Evolutionary conservation across 2,888 invertebrate genomes (phyloP).

Genomic region (Drosophila planitibia): DNA sequence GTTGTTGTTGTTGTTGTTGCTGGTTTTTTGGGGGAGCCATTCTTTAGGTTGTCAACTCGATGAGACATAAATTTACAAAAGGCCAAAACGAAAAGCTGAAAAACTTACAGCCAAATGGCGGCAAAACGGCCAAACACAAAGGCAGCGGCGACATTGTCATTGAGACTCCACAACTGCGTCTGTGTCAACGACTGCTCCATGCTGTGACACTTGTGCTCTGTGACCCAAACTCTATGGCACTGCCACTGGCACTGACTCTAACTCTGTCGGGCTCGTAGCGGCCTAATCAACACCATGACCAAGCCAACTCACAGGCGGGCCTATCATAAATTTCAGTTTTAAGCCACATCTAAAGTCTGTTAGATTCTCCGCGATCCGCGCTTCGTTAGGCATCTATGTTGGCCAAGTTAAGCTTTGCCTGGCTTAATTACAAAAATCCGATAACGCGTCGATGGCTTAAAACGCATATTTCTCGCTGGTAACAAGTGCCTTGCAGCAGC

Average conservation of each 20-base stretch:
- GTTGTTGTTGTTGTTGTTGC: slow-evolving; percentile 43
- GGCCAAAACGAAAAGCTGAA: slow-evolving; percentile 65
- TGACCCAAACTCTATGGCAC: slow-evolving; percentile 34
- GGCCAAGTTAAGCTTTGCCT: slow-evolving; percentile 20
- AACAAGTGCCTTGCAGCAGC: slow-evolving; percentile 63
- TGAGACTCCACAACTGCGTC: slow-evolving; percentile 26
- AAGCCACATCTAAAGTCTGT: slow-evolving; percentile 65
- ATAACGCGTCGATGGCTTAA: slow-evolving; percentile 64
- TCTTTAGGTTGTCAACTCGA: slow-evolving; percentile 81
- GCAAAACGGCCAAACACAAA: slow-evolving; percentile 71
- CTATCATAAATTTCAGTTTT: slow-evolving; percentile 75
- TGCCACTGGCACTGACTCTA: slow-evolving; percentile 4
- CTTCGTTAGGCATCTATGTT: slow-evolving; percentile 46
- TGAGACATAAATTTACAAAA: slow-evolving; percentile 81
- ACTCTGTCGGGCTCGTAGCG: slow-evolving; percentile 16
- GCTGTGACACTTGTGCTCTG: slow-evolving; percentile 77
- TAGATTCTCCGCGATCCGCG: slow-evolving; percentile 12
- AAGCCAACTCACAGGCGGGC: slow-evolving; percentile 51
- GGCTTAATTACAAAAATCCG: slow-evolving; percentile 70
- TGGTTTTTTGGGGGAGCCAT: slow-evolving; percentile 62
- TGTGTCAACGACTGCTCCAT: slow-evolving; percentile 53
- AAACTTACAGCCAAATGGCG: slow-evolving; percentile 64
- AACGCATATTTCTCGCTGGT: slow-evolving; percentile 50
- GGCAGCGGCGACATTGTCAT: slow-evolving; percentile 39
- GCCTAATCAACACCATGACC: slow-evolving; percentile 74